Evolutionary conservation across 2,113 vertebrate species (phyloP).

Genomic region (Coptodon bakossiorum): DNA sequence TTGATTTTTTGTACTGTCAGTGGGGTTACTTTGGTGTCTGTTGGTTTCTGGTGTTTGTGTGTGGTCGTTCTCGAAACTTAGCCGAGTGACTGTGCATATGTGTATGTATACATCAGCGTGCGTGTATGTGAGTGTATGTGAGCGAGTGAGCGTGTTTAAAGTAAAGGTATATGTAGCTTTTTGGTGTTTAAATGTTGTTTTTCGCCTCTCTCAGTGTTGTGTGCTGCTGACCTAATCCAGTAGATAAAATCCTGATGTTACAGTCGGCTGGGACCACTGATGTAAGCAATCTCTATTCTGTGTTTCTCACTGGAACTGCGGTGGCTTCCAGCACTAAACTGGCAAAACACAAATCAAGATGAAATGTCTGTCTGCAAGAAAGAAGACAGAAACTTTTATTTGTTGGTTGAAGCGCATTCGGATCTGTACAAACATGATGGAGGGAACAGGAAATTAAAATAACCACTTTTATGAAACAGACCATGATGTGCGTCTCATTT

Average conservation of each 20-base stretch:
- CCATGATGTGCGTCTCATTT: background rate
- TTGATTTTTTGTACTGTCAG: constrained; percentile 75
- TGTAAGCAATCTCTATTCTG: constrained; percentile 26
- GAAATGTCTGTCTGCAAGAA: background rate
- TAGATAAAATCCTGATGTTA: constrained; percentile 35
- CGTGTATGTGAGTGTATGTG: background rate
- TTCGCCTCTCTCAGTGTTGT: constrained; percentile 60
- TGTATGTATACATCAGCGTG: background rate
- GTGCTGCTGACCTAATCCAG: constrained; percentile 50
- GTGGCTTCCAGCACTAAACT: constrained; percentile 38
- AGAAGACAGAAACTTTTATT: background rate
- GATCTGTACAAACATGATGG: constrained; percentile 29
- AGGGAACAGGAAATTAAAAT: constrained; percentile 42
- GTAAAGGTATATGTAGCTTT: constrained; percentile 51
- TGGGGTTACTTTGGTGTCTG: constrained; percentile 47
- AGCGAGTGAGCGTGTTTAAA: constrained; percentile 14
- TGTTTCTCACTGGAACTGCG: constrained; percentile 34
- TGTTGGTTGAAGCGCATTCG: background rate
- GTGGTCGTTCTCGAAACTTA: constrained; percentile 31
- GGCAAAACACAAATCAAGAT: constrained; percentile 17
- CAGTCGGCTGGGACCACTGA: constrained; percentile 39
- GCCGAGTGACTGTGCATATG: background rate
- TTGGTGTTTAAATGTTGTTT: constrained; percentile 56
- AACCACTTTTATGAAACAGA: constrained; percentile 53
- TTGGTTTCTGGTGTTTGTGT: constrained; percentile 50